These are phyloP conservation scores for Lepidurus arcticus DNA, from an alignment of 1,140 invertebrate genomes.

Conservation along the genomic window DNA sequence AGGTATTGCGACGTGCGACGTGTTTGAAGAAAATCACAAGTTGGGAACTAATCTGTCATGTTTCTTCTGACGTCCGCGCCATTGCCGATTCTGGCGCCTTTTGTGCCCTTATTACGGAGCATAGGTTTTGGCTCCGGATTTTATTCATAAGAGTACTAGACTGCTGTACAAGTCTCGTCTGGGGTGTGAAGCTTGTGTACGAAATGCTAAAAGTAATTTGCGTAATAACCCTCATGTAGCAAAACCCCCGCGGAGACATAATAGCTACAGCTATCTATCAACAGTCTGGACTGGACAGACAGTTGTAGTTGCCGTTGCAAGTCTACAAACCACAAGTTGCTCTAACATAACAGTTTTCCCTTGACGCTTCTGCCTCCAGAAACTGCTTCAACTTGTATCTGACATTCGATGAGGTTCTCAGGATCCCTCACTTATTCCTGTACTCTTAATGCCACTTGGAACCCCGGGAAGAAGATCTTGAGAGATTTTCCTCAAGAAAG, in stretches of 20 bases:
- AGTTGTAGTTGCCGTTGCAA: too few relatives aligned
- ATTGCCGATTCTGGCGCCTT: too few relatives aligned
- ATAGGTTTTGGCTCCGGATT: too few relatives aligned
- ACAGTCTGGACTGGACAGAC: background rate
- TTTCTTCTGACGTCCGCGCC: too few relatives aligned
- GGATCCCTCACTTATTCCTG: background rate
- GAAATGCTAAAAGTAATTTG: background rate
- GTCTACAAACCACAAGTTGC: background rate
- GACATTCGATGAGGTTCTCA: background rate
- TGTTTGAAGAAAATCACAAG: too few relatives aligned
- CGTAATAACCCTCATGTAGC: background rate
- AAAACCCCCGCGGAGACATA: background rate
- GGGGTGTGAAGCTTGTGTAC: too few relatives aligned
- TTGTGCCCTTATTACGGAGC: too few relatives aligned
- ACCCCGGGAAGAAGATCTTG: background rate
- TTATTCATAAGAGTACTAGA: too few relatives aligned
- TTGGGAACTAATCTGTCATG: too few relatives aligned
- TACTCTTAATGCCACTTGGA: background rate
- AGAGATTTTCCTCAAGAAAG: too few relatives aligned
- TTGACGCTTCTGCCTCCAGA: background rate
- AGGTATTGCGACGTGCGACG: too few relatives aligned
- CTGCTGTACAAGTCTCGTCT: too few relatives aligned
- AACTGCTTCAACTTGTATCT: background rate
- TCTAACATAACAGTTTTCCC: background rate
- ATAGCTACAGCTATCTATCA: conserved; percentile 6